These are phyloP conservation scores for Nasonovia ribisnigri DNA, from an alignment of 2,888 invertebrate genomes.

Conservation along the genomic window DNA sequence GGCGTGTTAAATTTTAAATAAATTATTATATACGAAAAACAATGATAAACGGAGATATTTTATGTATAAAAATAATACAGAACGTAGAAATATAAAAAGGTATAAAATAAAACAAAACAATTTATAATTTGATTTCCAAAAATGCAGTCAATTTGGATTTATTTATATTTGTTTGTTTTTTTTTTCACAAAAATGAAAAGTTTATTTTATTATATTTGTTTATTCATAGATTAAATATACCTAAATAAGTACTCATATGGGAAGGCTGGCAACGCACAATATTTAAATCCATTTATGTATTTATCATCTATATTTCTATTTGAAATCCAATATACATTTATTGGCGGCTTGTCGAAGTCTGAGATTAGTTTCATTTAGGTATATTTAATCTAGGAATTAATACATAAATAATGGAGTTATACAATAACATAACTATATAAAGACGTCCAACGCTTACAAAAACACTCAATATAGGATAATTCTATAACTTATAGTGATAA, in stretches of 20 bases:
- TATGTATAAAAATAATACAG: not conserved
- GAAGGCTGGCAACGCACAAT: not conserved
- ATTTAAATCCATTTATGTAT: not conserved
- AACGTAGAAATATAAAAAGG: not conserved
- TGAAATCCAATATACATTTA: not conserved
- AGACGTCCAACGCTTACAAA: constrained; percentile 40
- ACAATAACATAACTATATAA: constrained; percentile 54
- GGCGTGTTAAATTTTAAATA: too few species aligned
- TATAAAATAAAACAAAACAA: not conserved
- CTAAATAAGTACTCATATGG: not conserved
- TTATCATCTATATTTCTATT: not conserved
- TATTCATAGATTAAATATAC: not conserved
- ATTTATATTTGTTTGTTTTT: not conserved
- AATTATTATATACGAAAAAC: too few species aligned
- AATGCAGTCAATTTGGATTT: constrained; percentile 34
- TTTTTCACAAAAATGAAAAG: constrained; percentile 47
- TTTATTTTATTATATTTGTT: constrained; percentile 5
- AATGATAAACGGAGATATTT: too few species aligned
- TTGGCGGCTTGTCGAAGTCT: not conserved
- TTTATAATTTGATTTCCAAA: constrained; percentile 28
- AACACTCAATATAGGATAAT: constrained; percentile 57
- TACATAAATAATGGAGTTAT: constrained; percentile 42
- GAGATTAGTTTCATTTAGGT: not conserved
- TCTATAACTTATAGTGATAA: constrained; percentile 46
- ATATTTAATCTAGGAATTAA: not conserved